Percentiles rank a stretch among this genome's conserved stretches.
Conservation (phyloP, 2,888 invertebrate genomes). For the Nesidiocoris tenuis region DNA sequence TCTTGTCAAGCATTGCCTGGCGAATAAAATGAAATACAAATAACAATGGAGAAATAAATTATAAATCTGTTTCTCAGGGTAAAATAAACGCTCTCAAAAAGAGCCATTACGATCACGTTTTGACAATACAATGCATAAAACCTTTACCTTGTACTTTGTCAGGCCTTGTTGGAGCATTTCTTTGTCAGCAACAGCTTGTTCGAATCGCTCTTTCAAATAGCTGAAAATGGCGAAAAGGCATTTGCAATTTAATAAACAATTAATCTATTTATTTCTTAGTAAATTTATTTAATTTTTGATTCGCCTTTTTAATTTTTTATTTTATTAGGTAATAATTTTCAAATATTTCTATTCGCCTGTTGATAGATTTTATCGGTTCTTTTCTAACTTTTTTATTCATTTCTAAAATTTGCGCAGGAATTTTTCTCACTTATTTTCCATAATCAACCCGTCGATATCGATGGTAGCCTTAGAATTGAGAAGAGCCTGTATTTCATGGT, state of each 20-base stretch:
- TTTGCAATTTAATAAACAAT: too few species aligned
- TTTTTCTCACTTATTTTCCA: conserved; percentile 78
- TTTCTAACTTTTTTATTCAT: too few species aligned
- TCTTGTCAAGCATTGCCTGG: conserved; percentile 69
- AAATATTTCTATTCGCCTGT: too few species aligned
- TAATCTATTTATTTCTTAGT: too few species aligned
- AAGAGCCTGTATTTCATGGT: conserved; percentile 74
- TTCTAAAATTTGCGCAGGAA: too few species aligned
- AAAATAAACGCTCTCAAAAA: background rate
- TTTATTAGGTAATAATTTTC: too few species aligned
- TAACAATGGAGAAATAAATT: conserved; percentile 21
- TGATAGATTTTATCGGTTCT: too few species aligned
- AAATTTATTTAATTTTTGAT: too few species aligned
- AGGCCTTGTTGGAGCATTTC: conserved; percentile 71
- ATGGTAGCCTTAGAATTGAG: conserved; percentile 60
- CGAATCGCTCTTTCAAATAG: conserved; percentile 76
- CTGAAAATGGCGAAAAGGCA: too few species aligned
- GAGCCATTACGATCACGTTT: background rate
- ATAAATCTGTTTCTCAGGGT: conserved; percentile 9
- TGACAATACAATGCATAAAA: too few species aligned
- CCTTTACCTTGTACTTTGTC: conserved; percentile 70
- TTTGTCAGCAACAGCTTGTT: conserved; percentile 76
- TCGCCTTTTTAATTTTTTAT: too few species aligned
- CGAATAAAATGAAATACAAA: conserved; percentile 50
- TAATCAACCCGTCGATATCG: conserved; percentile 75